phyloP scores from a whole-genome alignment of 92 coral and sea anemone species.

The Hydrozoanthus gracilis region DNA sequence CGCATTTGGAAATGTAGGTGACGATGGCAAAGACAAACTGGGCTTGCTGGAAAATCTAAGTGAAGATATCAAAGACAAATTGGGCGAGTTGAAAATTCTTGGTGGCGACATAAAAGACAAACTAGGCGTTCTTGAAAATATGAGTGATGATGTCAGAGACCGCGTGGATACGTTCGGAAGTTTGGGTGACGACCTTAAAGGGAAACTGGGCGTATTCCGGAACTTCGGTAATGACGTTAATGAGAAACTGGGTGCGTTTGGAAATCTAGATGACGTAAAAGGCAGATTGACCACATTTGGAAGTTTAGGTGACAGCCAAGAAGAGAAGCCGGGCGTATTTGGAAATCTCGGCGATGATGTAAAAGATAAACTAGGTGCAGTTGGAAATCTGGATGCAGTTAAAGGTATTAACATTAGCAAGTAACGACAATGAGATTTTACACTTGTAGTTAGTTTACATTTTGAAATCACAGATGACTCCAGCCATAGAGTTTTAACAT shows the following conservation, averaged over 20 bases:
- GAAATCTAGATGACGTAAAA: too few species aligned
- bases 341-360: too few species aligned
- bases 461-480: too few species aligned
- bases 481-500: too few species aligned
- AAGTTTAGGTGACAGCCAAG: too few species aligned
- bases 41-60: not conserved
- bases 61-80: not conserved
- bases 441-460: too few species aligned
- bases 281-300: too few species aligned
- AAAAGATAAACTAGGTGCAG: not conserved
- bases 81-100: not conserved
- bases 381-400: not conserved
- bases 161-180: not conserved
- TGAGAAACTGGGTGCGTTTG: not conserved
- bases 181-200: not conserved
- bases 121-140: not conserved
- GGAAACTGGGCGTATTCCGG: not conserved
- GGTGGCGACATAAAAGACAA: not conserved
- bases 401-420: too few species aligned
- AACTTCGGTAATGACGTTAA: not conserved
- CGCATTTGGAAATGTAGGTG: not conserved
- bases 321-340: too few species aligned
- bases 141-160: conserved; percentile 1
- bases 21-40: not conserved
- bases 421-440: too few species aligned